A percentile compares a stretch with the other conserved stretches of the same genome.
phyloP scores from a whole-genome alignment of 2,888 invertebrate species.

The Himalopsyche anomala region DNA sequence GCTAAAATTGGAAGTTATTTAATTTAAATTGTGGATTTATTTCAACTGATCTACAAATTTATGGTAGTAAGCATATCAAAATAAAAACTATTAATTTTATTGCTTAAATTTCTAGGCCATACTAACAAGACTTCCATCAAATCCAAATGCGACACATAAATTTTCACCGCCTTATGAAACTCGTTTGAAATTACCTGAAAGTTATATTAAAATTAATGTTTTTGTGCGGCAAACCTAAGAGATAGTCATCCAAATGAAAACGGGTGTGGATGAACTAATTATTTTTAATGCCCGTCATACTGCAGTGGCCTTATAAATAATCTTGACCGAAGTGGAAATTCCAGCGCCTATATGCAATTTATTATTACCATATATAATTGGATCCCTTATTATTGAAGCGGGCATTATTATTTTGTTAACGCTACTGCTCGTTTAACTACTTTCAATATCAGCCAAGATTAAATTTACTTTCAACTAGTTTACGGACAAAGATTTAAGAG shows the following conservation, averaged over 20 bases:
- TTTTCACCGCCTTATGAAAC: no score
- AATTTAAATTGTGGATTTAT: no score
- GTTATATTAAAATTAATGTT: no score
- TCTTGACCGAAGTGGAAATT: background rate
- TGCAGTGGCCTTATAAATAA: background rate
- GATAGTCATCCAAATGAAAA: constrained; percentile 6
- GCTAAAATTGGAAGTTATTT: no score
- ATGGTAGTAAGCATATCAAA: no score
- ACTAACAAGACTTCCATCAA: no score
- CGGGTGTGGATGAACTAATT: background rate
- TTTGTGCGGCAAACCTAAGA: background rate
- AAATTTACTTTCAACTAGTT: constrained; percentile 58
- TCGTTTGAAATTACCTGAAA: no score
- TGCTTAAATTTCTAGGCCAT: no score
- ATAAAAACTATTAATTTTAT: no score
- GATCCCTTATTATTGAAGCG: constrained; percentile 54
- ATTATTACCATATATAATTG: constrained; percentile 56
- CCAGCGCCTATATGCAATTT: constrained; percentile 41
- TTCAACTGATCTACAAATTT: no score
- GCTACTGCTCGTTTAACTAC: constrained; percentile 49
- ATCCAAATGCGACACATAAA: no score
- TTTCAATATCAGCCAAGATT: constrained; percentile 52
- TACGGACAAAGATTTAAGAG: background rate
- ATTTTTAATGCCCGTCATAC: background rate
- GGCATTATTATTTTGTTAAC: constrained; percentile 15